phyloP scores from a whole-genome alignment of 2,113 vertebrate species.

The Hucho hucho region DNA sequence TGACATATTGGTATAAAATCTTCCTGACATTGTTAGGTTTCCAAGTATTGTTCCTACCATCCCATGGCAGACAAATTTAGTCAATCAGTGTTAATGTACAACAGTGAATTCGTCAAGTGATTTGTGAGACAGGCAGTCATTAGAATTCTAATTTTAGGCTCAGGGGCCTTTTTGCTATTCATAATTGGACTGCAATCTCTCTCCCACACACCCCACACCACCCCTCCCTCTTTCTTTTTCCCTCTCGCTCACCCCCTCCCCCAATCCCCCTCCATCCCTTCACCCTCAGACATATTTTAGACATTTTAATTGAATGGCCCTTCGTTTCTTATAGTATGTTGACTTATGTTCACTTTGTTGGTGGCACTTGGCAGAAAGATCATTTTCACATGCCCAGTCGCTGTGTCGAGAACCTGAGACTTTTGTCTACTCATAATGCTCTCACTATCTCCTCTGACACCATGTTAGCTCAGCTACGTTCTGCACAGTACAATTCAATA shows the following conservation, averaged over 20 bases:
- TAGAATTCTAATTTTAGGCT: conserved; percentile 59
- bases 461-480: not conserved
- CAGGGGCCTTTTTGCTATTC: conserved; percentile 34
- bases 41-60: conserved; percentile 13
- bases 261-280: not conserved
- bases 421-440: conserved; percentile 11
- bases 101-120: conserved; percentile 53
- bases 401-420: not conserved
- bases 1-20: not conserved
- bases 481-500: conserved; percentile 13
- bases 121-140: conserved; percentile 46
- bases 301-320: not conserved
- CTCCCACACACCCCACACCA: not conserved
- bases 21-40: conserved; percentile 13
- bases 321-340: not conserved
- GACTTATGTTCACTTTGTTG: not conserved
- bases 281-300: not conserved
- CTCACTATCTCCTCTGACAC: not conserved
- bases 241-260: not conserved
- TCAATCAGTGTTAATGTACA: conserved; percentile 45
- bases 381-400: not conserved
- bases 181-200: conserved; percentile 40
- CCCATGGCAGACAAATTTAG: conserved; percentile 6
- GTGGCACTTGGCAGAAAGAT: conserved; percentile 1
- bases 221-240: conserved; percentile 14